Percentiles rank a stretch among this genome's conserved stretches.
Conservation (phyloP, 2,113 vertebrate genomes). For the Anas platyrhynchos region DNA sequence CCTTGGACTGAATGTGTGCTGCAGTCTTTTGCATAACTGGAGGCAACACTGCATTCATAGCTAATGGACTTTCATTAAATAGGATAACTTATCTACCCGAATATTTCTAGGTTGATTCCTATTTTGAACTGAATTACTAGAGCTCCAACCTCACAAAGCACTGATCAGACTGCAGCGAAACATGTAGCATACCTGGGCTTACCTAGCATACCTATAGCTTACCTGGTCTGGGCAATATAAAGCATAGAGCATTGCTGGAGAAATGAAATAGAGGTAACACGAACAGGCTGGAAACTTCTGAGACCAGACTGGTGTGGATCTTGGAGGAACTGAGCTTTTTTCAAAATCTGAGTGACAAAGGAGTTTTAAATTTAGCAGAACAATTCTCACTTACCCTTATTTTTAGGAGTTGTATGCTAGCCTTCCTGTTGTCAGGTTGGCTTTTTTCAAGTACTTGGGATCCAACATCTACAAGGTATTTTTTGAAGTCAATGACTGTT, state of each 20-base stretch:
- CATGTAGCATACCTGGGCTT: fast-evolving
- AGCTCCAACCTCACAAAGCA: background rate
- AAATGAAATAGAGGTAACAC: background rate
- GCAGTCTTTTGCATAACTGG: background rate
- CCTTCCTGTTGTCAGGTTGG: background rate
- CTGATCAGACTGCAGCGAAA: background rate
- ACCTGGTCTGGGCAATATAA: background rate
- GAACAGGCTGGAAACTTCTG: background rate
- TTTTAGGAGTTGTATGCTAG: background rate
- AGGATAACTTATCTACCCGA: background rate
- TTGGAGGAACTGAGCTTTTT: background rate
- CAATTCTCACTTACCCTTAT: background rate
- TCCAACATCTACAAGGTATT: background rate
- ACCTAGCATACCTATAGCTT: background rate
- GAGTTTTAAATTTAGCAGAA: background rate
- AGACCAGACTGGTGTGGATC: background rate
- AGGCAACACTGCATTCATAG: background rate
- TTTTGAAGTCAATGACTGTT: background rate
- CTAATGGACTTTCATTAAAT: background rate
- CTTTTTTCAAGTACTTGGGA: background rate
- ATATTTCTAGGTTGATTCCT: too few species aligned
- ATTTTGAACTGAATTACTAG: background rate
- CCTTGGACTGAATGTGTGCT: background rate
- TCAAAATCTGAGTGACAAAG: background rate
- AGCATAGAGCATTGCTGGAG: background rate